phyloP scores from a whole-genome alignment of 2,113 vertebrate genomes.

The Marcusenius ussheri region DNA sequence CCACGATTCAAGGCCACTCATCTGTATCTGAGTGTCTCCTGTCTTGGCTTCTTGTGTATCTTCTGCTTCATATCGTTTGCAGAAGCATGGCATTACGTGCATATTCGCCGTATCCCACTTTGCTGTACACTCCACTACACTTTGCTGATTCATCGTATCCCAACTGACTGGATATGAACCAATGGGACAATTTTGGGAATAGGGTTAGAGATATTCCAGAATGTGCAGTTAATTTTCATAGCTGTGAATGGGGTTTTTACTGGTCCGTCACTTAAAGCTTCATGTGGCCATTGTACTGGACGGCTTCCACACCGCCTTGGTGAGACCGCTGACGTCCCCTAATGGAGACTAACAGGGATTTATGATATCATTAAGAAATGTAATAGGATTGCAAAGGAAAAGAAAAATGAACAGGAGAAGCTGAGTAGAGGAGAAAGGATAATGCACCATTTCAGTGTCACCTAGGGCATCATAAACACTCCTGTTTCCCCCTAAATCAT shows the following conservation, averaged over 20 bases:
- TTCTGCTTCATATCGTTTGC: background rate
- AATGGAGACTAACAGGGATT: slow-evolving; percentile 9
- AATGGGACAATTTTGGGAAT: background rate
- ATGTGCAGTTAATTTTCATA: background rate
- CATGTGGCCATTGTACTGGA: background rate
- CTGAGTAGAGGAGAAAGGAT: background rate
- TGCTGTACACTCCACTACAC: background rate
- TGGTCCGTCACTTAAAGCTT: background rate
- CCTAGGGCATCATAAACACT: background rate
- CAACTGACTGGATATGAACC: background rate
- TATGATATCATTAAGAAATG: background rate
- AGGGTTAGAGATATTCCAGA: background rate
- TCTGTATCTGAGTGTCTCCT: slow-evolving; percentile 28
- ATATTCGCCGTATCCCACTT: background rate
- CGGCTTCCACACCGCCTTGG: background rate
- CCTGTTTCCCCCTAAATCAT: background rate
- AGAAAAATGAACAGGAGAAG: background rate
- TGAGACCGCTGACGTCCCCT: background rate
- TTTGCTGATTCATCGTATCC: background rate
- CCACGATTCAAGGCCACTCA: slow-evolving; percentile 34
- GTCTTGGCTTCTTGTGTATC: background rate
- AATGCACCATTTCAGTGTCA: background rate
- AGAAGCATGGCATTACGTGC: background rate
- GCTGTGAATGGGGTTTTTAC: background rate
- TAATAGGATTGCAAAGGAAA: background rate